phyloP scores from a whole-genome alignment of 2,797 vertebrate species.

The Enteromius viviparus region DNA sequence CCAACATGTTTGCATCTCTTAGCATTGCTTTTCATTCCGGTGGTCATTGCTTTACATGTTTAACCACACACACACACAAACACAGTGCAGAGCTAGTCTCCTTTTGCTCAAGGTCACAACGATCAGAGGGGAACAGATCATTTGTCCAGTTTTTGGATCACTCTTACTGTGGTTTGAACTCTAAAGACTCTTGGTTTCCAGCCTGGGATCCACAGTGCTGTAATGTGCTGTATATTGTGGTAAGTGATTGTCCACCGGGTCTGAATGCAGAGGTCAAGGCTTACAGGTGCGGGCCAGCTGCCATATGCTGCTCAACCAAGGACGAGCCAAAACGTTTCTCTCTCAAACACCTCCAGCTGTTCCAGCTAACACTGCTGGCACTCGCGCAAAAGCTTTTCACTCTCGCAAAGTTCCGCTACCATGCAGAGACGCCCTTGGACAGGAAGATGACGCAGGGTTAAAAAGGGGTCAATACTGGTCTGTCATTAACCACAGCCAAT shows the following conservation, averaged over 20 bases:
- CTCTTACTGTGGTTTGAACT: background rate
- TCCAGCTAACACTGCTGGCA: constrained; percentile 68
- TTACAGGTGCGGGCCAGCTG: constrained; percentile 60
- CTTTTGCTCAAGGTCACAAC: constrained; percentile 14
- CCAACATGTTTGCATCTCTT: background rate
- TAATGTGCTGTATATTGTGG: constrained; percentile 11
- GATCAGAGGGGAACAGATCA: background rate
- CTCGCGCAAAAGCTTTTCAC: constrained; percentile 53
- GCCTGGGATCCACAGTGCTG: constrained; percentile 24
- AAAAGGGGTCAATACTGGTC: constrained; percentile 40
- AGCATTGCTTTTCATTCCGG: background rate
- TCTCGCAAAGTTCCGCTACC: background rate
- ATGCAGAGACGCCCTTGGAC: constrained; percentile 30
- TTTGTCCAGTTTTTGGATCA: constrained; percentile 23
- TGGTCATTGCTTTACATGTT: background rate
- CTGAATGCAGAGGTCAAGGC: constrained; percentile 52
- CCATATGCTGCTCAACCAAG: constrained; percentile 56
- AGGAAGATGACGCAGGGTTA: constrained; percentile 45
- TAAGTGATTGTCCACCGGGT: constrained; percentile 50
- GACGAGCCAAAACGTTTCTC: constrained; percentile 62
- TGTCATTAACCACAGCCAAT: constrained; percentile 47
- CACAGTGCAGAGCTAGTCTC: background rate
- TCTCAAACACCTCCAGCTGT: constrained; percentile 67
- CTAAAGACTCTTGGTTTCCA: constrained; percentile 18
- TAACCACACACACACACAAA: background rate